Base-by-base conservation (phyloP, 2,113 vertebrate genomes). In the Poeciliopsis retropinna region DNA sequence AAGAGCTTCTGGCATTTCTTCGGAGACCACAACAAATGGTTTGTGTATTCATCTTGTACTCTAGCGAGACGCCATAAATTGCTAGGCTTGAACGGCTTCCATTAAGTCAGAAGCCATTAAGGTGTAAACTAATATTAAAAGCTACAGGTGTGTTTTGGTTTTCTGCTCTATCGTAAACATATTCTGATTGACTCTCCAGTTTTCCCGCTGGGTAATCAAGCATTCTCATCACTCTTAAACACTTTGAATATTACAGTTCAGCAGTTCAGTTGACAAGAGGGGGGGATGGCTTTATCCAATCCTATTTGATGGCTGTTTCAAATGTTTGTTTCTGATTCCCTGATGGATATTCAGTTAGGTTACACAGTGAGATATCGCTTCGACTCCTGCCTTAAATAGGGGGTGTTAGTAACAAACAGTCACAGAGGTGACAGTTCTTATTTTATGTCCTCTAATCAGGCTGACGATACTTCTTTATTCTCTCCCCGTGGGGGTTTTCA, bases 191-290 rank as follows among this genome's bases (percentile, higher is more conserved):
- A 91, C 85, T 87, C 72, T 88, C 77, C 79, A 85, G 81, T 76
- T 70, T 67, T 87, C 81, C 91, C 68, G 44, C 84, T 88, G 92
- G 85, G 84, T 91, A 91, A 92, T 92, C 87, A 90, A 84, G 82
- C 80, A 83, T 90, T 85, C 78, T 78, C 83, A 89, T 88, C 80
- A 80, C 86, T 79, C 71, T 54, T 76, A 89, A 90, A 93, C 81
- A 88, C 79, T 88, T 85, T 75, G 71, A 85, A 80, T 78, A 85
- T 90, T 85, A 80, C 71, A 68, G 57, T 10, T 62, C 66, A 71
- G 63, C 25, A 54, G 34, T 41, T 61, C 6, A 29, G 75, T 63
- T 75, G 78, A 75, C 67, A 34, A 67, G 39, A 15, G 71, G 29
- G 30, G 19, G 71, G 29, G 22, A 76, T 29, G 31, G 57, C 70